A percentile compares a stretch with the other conserved stretches of the same genome.
Evolutionary conservation across 2,888 invertebrate species (phyloP).

Genomic region (Pristionchus maxplancki): DNA sequence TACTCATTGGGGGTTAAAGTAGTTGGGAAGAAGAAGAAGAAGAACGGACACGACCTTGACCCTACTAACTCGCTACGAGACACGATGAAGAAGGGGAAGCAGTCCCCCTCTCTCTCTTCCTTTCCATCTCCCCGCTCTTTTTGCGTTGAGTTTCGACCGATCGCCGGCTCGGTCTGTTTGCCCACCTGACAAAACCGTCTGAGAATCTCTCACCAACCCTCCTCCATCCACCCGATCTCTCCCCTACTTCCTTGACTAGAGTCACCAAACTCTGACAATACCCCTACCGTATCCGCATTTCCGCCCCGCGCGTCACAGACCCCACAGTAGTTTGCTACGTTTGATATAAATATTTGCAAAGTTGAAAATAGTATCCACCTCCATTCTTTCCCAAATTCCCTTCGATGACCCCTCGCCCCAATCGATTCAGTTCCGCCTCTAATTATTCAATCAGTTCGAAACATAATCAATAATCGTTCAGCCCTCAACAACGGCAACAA

Average conservation of each 20-base stretch:
- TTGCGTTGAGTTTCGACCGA: slow-evolving; percentile 31
- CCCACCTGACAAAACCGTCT: slow-evolving; percentile 40
- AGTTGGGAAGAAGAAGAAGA: not conserved
- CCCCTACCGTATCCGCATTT: not conserved
- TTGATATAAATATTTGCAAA: not conserved
- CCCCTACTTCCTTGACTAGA: slow-evolving; percentile 3
- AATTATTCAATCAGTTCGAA: not conserved
- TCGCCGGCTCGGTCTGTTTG: slow-evolving; percentile 27
- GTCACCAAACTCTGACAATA: slow-evolving; percentile 11
- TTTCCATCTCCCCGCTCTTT: not conserved
- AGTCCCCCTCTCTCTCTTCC: slow-evolving; percentile 2
- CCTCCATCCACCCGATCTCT: slow-evolving; percentile 3
- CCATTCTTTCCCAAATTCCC: too few relatives aligned
- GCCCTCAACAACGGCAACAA: slow-evolving; percentile 54
- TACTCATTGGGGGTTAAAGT: not conserved
- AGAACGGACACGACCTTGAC: slow-evolving; percentile 32
- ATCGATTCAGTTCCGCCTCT: not conserved
- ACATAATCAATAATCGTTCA: not conserved
- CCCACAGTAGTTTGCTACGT: not conserved
- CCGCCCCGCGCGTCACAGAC: not conserved
- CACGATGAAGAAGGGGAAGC: slow-evolving; percentile 21
- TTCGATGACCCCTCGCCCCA: not conserved
- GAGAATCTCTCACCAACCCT: not conserved
- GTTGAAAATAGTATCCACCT: too few relatives aligned
- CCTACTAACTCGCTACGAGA: slow-evolving; percentile 42